Evolutionary conservation across 2,888 invertebrate species (phyloP).

Genomic region (Cantharis nigra): DNA sequence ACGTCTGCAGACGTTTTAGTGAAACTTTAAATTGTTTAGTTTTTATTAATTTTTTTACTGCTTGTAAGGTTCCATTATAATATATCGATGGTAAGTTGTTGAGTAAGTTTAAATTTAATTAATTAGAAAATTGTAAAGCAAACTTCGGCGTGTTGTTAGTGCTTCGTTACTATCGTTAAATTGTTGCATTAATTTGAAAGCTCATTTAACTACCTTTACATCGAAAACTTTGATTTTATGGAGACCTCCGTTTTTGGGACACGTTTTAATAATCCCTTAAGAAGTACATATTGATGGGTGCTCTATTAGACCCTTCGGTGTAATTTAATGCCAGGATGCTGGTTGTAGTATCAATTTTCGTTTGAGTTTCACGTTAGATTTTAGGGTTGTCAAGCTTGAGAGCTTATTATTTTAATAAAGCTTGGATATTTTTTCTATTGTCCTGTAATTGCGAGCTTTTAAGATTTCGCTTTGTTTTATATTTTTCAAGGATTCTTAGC

Average conservation of each 20-base stretch:
- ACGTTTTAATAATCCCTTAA: conserved; percentile 2
- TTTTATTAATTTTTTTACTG: background rate
- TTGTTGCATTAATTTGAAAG: conserved; percentile 5
- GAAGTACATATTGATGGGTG: background rate
- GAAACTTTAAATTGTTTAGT: background rate
- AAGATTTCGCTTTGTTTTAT: conserved; percentile 8
- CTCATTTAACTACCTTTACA: conserved; percentile 2
- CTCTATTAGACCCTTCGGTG: background rate
- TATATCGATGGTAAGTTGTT: background rate
- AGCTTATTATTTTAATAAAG: background rate
- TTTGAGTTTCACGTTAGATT: background rate
- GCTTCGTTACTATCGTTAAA: background rate
- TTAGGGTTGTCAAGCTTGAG: background rate
- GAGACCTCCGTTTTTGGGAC: background rate
- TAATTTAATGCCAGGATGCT: conserved; percentile 16
- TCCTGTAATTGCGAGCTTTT: conserved; percentile 4
- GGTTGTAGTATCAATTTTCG: conserved; percentile 11
- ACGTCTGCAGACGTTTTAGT: background rate
- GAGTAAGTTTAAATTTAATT: background rate
- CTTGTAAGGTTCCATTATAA: background rate
- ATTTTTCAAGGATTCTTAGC: conserved; percentile 3
- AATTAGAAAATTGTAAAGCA: background rate
- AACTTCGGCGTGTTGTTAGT: background rate
- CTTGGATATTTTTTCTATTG: background rate
- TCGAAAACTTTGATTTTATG: conserved; percentile 4